These are phyloP conservation scores for Coremacera marginata DNA, from an alignment of 2,888 invertebrate genomes.

Conservation along the genomic window DNA sequence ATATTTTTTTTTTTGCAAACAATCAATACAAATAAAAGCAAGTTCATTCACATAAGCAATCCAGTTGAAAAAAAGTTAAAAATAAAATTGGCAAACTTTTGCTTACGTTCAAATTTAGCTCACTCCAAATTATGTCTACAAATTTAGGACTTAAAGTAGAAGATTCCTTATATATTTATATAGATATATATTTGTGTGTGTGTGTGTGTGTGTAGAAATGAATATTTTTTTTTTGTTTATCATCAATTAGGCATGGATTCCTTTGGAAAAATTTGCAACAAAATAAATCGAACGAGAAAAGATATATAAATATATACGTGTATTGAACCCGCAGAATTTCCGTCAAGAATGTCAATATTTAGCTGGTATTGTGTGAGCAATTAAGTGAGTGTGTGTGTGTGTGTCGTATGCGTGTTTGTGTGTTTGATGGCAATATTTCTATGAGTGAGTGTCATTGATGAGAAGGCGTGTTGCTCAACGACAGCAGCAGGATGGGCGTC, in stretches of 20 bases:
- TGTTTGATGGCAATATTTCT: neutral
- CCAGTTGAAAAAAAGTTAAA: neutral
- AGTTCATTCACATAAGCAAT: neutral
- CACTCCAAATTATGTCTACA: neutral
- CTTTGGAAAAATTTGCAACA: constrained; percentile 56
- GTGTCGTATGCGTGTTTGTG: neutral
- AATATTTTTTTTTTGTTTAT: constrained; percentile 47
- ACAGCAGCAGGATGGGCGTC: neutral
- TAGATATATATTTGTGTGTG: no score
- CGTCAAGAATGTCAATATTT: constrained; percentile 42
- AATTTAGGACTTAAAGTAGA: no score
- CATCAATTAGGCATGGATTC: constrained; percentile 64
- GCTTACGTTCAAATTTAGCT: neutral
- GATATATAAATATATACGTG: neutral
- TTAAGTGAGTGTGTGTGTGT: constrained; percentile 1
- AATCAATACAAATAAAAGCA: constrained; percentile 8
- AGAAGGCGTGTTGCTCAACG: neutral
- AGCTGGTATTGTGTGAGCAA: neutral
- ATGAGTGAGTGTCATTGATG: constrained; percentile 13
- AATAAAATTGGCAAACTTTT: neutral
- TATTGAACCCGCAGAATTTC: constrained; percentile 60
- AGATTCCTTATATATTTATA: no score
- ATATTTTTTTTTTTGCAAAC: neutral
- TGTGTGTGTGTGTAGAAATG: no score
- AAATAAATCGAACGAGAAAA: constrained; percentile 46